Conservation (phyloP, 1,140 invertebrate genomes). For the Phortica variegata region DNA sequence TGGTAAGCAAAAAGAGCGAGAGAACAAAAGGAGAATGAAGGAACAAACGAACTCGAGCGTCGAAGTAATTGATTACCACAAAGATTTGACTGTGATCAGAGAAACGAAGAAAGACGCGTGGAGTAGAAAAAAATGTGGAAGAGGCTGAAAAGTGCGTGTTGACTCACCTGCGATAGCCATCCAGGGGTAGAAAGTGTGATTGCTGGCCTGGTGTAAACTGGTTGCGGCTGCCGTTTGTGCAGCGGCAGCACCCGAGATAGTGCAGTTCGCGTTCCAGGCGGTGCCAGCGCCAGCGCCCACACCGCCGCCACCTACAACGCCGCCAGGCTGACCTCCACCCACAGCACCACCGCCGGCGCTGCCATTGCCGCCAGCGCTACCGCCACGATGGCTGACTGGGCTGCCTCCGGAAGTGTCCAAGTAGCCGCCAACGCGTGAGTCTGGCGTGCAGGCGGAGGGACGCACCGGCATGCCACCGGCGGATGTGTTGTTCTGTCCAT, state of each 20-base stretch:
- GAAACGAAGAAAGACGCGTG: too few relatives aligned
- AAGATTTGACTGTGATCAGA: too few relatives aligned
- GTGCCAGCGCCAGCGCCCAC: conserved; percentile 64
- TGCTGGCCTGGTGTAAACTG: conserved; percentile 82
- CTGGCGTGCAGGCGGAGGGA: conserved; percentile 83
- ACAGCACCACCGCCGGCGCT: conserved; percentile 69
- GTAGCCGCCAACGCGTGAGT: conserved; percentile 71
- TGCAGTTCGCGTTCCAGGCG: conserved; percentile 57
- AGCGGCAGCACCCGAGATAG: conserved; percentile 62
- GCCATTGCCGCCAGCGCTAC: conserved; percentile 64
- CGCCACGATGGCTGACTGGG: conserved; percentile 73
- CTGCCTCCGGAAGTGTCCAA: conserved; percentile 70
- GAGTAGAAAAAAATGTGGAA: too few relatives aligned
- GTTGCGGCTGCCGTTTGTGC: conserved; percentile 77
- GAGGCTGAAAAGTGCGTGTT: too few relatives aligned
- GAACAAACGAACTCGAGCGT: too few relatives aligned
- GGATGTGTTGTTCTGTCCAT: conserved; percentile 65
- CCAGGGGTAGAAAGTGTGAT: conserved; percentile 96
- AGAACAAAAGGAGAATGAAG: too few relatives aligned
- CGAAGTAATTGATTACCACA: too few relatives aligned
- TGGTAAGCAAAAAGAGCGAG: too few relatives aligned
- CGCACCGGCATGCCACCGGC: conserved; percentile 63
- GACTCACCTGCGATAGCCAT: conserved; percentile 96
- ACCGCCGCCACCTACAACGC: conserved; percentile 68
- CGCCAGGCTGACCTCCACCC: conserved; percentile 61